phyloP scores from a whole-genome alignment of 2,888 invertebrate species.

The Steromphala cineraria region DNA sequence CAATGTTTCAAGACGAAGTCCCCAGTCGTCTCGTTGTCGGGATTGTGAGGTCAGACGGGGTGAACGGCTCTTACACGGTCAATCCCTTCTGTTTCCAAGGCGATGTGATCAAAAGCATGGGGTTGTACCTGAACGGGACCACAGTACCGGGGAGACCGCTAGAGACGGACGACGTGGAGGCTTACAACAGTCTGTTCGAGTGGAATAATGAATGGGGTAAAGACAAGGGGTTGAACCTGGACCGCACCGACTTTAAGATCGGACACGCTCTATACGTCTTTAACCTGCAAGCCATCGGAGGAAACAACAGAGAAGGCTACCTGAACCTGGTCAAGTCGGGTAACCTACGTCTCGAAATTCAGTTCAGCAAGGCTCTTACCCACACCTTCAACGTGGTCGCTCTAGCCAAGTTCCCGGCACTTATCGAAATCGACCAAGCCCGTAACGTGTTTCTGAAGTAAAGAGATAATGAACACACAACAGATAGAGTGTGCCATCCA shows the following conservation, averaged over 20 bases:
- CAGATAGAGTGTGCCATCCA: background rate
- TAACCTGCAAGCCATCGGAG: background rate
- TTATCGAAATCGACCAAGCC: background rate
- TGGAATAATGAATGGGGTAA: background rate
- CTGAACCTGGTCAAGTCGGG: background rate
- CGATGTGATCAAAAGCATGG: background rate
- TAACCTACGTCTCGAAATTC: background rate
- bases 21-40: background rate
- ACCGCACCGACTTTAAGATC: background rate
- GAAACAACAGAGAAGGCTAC: background rate
- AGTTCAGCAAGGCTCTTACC: background rate
- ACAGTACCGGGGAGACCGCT: background rate
- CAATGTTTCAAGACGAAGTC: background rate
- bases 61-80: background rate
- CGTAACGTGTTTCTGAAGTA: background rate
- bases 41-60: background rate
- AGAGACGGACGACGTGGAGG: background rate
- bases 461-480: background rate
- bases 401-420: background rate
- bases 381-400: background rate
- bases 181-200: background rate
- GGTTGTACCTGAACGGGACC: background rate
- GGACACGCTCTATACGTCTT: background rate
- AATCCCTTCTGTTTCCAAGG: background rate
- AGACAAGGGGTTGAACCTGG: background rate